A percentile compares a stretch with the other conserved stretches of the same genome.
Conservation (phyloP, 2,797 vertebrate genomes). For the Clarias fuscus region DNA sequence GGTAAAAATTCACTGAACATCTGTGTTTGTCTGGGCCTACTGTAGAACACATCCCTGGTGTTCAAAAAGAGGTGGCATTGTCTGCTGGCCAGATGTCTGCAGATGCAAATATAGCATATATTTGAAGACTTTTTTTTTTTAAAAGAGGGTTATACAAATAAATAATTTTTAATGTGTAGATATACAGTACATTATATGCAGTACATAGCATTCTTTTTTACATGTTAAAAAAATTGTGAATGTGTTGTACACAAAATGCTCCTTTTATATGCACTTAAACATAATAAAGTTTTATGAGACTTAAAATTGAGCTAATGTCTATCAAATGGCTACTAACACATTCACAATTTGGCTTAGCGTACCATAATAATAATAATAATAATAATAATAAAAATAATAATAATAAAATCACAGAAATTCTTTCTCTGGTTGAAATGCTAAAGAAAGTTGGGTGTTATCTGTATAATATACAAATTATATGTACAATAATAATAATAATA, state of each 20-base stretch:
- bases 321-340: not conserved
- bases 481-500: not conserved
- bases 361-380: not conserved
- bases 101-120: slow-evolving; percentile 56
- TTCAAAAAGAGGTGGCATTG: slow-evolving; percentile 57
- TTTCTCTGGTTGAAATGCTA: not conserved
- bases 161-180: not conserved
- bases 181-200: not conserved
- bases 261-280: not conserved
- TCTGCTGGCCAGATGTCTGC: slow-evolving; percentile 45
- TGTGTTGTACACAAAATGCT: not conserved
- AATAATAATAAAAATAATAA: no score
- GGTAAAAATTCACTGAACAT: slow-evolving; percentile 68
- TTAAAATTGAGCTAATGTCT: not conserved
- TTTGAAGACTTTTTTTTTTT: not conserved
- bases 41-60: slow-evolving; percentile 65
- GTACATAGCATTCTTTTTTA: not conserved
- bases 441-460: not conserved
- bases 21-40: slow-evolving; percentile 64
- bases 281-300: not conserved
- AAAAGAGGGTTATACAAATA: not conserved
- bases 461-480: not conserved
- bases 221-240: not conserved
- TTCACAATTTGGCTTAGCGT: not conserved
- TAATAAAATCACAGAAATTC: not conserved